These are phyloP conservation scores for Saguinus midas DNA, from an alignment of 2,113 vertebrate genomes.

Conservation along the genomic window DNA sequence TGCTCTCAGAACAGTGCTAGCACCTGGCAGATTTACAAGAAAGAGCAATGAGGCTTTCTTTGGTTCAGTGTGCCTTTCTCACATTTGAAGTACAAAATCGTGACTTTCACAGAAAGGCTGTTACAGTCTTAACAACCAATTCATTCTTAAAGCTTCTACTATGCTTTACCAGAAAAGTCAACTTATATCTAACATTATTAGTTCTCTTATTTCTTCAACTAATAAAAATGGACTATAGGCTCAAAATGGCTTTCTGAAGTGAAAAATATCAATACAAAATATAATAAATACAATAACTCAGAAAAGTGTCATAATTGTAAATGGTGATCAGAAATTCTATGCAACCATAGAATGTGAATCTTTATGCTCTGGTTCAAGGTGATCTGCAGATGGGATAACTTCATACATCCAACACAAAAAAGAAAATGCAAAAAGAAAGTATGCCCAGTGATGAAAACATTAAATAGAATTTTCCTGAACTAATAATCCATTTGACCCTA, in stretches of 20 bases:
- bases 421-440: constrained; percentile 20
- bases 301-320: neutral
- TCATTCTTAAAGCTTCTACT: neutral
- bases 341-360: neutral
- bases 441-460: neutral
- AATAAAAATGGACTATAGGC: neutral
- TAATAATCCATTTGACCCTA: neutral
- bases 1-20: neutral
- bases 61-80: neutral
- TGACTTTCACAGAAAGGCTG: neutral
- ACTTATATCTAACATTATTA: neutral
- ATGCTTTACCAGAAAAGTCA: neutral
- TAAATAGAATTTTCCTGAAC: neutral
- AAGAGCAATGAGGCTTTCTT: neutral
- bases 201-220: neutral
- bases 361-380: neutral
- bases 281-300: neutral
- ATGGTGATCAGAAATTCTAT: neutral
- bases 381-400: neutral
- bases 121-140: neutral
- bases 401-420: neutral
- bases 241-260: constrained; percentile 8
- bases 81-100: neutral
- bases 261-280: neutral
- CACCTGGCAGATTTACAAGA: neutral